Evolutionary conservation across 2,113 vertebrate genomes (phyloP).

Genomic region (Gadus macrocephalus): DNA sequence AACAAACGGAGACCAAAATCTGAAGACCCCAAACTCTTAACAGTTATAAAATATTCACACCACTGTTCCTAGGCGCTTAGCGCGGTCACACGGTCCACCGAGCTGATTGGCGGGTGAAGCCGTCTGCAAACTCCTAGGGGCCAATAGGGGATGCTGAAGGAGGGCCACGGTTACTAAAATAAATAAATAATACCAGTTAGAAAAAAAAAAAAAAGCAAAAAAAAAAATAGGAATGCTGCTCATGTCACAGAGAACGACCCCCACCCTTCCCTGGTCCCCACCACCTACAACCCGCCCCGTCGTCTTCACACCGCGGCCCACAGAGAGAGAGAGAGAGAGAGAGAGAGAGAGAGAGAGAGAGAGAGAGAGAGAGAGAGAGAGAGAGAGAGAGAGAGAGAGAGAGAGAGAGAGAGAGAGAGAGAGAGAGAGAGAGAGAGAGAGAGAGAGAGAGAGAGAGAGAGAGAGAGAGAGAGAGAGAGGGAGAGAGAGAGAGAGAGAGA

Average conservation of each 20-base stretch:
- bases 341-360: too few species aligned
- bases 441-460: too few species aligned
- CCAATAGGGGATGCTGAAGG: constrained; percentile 24
- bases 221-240: neutral
- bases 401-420: too few species aligned
- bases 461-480: too few species aligned
- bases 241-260: neutral
- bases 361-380: too few species aligned
- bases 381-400: too few species aligned
- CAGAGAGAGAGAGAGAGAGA: constrained; percentile 15
- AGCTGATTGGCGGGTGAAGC: constrained; percentile 62
- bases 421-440: too few species aligned
- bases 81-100: constrained; percentile 17
- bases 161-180: constrained; percentile 13
- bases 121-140: constrained; percentile 52
- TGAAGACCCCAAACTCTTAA: constrained; percentile 38
- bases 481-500: too few species aligned
- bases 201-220: constrained; percentile 27
- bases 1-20: constrained; percentile 9
- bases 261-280: constrained; percentile 34
- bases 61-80: constrained; percentile 30
- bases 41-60: constrained; percentile 58
- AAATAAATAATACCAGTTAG: neutral
- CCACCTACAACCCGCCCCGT: constrained; percentile 44
- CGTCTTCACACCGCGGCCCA: constrained; percentile 47